Conservation (phyloP, 2,888 invertebrate species). For the Hecatera dysodea region DNA sequence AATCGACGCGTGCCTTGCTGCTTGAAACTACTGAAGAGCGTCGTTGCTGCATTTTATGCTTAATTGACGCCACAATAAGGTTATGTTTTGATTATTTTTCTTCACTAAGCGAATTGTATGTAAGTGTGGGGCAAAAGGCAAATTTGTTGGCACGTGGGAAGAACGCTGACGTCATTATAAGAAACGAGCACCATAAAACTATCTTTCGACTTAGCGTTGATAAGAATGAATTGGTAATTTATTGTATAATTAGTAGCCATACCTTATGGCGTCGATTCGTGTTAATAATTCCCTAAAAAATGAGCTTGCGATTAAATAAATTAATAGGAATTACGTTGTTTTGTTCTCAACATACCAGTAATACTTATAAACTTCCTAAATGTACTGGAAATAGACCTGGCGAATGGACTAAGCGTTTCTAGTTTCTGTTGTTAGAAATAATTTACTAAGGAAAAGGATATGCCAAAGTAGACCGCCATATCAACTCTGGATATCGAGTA, state of each 20-base stretch:
- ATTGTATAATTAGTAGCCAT: conserved; percentile 40
- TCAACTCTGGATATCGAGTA: neutral
- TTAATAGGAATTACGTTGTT: conserved; percentile 5
- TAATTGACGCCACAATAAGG: conserved; percentile 62
- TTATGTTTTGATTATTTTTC: conserved; percentile 56
- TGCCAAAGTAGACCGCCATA: neutral
- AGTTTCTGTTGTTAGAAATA: neutral
- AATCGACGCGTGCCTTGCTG: conserved; percentile 85
- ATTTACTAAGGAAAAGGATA: neutral
- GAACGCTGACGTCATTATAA: conserved; percentile 79
- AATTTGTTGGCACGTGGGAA: conserved; percentile 77
- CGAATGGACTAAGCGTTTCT: neutral
- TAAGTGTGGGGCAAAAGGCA: conserved; percentile 62
- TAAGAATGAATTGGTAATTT: conserved; percentile 39
- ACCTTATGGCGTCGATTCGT: conserved; percentile 18
- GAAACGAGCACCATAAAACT: conserved; percentile 65
- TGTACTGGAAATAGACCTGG: neutral
- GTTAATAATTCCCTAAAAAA: conserved; percentile 15
- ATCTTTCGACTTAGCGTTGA: conserved; percentile 54
- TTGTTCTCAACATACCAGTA: neutral
- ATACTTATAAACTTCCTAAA: neutral
- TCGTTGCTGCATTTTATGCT: conserved; percentile 68
- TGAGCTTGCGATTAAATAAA: conserved; percentile 15
- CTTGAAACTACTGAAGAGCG: conserved; percentile 63
- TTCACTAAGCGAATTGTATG: conserved; percentile 64